phyloP scores from a whole-genome alignment of 2,797 vertebrate species.

The Pelobates cultripes region DNA sequence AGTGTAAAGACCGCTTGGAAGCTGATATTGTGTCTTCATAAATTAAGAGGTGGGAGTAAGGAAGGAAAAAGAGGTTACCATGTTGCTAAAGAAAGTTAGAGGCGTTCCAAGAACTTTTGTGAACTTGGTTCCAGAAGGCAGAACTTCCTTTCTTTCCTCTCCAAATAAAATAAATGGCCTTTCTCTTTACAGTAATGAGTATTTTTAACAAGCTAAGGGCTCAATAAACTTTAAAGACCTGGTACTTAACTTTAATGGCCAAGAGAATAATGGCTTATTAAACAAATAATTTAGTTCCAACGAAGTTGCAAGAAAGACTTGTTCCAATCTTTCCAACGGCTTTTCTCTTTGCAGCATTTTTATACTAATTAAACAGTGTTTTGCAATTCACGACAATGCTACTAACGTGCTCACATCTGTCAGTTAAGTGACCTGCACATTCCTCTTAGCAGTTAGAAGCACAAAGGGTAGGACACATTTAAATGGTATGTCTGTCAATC shows the following conservation, averaged over 20 bases:
- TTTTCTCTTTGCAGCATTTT: conserved; percentile 54
- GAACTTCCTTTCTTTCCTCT: conserved; percentile 18
- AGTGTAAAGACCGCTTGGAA: conserved; percentile 66
- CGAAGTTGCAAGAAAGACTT: conserved; percentile 2
- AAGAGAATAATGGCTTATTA: conserved; percentile 59
- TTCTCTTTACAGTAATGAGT: conserved; percentile 49
- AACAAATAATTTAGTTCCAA: conserved; percentile 58
- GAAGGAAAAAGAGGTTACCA: conserved; percentile 8
- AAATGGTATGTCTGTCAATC: not conserved
- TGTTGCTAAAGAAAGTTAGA: conserved; percentile 31
- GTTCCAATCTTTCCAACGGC: conserved; percentile 46
- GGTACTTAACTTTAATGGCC: conserved; percentile 60
- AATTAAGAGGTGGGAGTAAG: conserved; percentile 55
- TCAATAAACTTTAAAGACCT: conserved; percentile 57
- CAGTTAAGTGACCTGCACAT: conserved; percentile 29
- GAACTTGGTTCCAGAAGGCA: conserved; percentile 26
- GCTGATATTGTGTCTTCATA: conserved; percentile 61
- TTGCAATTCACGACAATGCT: conserved; percentile 47
- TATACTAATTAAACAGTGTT: conserved; percentile 59
- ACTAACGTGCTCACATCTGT: conserved; percentile 23
- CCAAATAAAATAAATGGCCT: conserved; percentile 48
- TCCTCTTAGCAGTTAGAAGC: conserved; percentile 33
- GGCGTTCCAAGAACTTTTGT: conserved; percentile 39
- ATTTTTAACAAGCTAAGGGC: conserved; percentile 51
- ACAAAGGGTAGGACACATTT: conserved; percentile 7